Percentiles rank a stretch among this genome's conserved stretches.
These are phyloP conservation scores for Matsumurasca onukii DNA, from an alignment of 1,140 invertebrate species.

Conservation along the genomic window DNA sequence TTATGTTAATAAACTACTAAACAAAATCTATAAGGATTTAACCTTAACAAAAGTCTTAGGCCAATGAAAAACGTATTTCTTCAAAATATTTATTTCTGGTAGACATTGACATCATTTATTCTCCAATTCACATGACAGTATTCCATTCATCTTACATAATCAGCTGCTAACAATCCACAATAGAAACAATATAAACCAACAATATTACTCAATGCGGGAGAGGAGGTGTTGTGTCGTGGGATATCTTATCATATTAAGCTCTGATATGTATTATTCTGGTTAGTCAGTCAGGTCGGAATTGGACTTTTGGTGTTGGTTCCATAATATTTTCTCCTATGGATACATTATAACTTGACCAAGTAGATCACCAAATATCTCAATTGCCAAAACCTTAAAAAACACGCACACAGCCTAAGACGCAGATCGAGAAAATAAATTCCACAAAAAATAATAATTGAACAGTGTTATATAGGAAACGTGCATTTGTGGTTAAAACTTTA, in stretches of 20 bases:
- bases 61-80: not conserved
- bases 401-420: not conserved
- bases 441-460: not conserved
- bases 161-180: constrained; percentile 23
- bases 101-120: constrained; percentile 2
- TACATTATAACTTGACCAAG: constrained; percentile 22
- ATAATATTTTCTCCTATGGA: constrained; percentile 25
- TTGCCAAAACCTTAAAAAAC: not conserved
- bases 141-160: constrained; percentile 4
- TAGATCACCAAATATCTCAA: not conserved
- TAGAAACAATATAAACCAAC: constrained; percentile 26
- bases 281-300: not conserved
- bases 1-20: not conserved
- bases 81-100: not conserved
- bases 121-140: not conserved
- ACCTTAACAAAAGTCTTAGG: no score
- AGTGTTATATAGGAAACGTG: not conserved
- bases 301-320: constrained; percentile 1
- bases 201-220: not conserved
- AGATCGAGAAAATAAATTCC: not conserved
- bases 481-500: not conserved
- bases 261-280: constrained; percentile 3
- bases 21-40: no score
- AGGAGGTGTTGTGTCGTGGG: not conserved
- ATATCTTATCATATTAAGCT: not conserved